Evolutionary conservation across 2,888 invertebrate genomes (phyloP).

Genomic region (Chloroclysta siterata): DNA sequence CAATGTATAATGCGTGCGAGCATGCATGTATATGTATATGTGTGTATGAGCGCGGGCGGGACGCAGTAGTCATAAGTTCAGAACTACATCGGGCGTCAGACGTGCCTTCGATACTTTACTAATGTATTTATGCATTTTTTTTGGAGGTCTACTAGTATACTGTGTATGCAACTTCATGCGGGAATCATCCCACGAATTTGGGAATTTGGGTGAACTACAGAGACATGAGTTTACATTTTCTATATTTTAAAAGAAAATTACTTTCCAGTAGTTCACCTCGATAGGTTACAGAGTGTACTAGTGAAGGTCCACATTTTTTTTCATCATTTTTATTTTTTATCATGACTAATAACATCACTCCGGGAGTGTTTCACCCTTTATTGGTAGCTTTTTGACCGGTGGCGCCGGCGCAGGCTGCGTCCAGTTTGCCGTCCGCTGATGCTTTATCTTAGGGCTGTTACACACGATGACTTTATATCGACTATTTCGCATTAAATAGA

Average conservation of each 20-base stretch:
- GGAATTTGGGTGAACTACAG: neutral
- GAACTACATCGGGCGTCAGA: conserved; percentile 70
- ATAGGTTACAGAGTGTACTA: neutral
- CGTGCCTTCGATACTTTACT: conserved; percentile 67
- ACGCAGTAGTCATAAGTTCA: conserved; percentile 59
- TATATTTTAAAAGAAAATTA: too few species aligned
- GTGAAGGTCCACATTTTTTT: conserved; percentile 37
- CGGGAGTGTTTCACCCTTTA: conserved; percentile 63
- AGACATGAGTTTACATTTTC: neutral
- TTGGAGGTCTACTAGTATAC: neutral
- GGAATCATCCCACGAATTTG: neutral
- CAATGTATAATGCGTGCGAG: conserved; percentile 34
- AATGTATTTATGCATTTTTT: conserved; percentile 72
- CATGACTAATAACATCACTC: conserved; percentile 51
- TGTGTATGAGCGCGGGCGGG: conserved; percentile 57
- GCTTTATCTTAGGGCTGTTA: conserved; percentile 24
- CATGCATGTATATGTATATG: conserved; percentile 55
- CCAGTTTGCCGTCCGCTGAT: conserved; percentile 37
- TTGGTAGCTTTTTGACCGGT: conserved; percentile 59
- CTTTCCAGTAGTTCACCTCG: neutral
- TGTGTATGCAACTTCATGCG: neutral
- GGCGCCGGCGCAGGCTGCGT: conserved; percentile 49
- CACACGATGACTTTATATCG: conserved; percentile 6
- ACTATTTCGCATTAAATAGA: neutral
- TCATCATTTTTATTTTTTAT: conserved; percentile 48